Evolutionary conservation across 2,113 vertebrate genomes (phyloP), one percentile per base, ranked within the genome.

Genomic region (Tylochromis polylepis): DNA sequence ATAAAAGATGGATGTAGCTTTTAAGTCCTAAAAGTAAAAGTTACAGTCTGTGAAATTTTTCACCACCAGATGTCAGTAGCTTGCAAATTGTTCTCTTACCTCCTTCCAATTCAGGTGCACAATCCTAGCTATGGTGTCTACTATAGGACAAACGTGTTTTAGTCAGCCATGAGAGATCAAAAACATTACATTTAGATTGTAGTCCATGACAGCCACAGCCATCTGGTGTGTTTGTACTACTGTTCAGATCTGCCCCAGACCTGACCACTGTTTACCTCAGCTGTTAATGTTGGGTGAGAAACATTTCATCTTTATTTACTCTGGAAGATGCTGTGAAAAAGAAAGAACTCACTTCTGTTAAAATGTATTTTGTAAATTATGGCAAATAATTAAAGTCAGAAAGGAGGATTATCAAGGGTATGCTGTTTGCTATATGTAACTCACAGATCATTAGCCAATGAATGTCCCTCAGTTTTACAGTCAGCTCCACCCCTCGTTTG

Each of bases 191-290:
- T 22, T 67, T 67, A 14, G 11, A 22, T 38, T 38, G 34, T 46
- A 46, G 43, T 38, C 11, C 11, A 67, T 0, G 34, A 38, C n/a
- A 11, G 20, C 34, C 2, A 2, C 0, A 1, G 60, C 1, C 31
- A 65, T 65, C 34, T 38, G 34, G 60, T 6, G 0, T 65, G 60
- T 65, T 29, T 4, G 29, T 29, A 29, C 29, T 29, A 29, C 29
- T 4, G 29, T 4, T 65, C 60, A 65, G 3, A 8, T 65, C n/a
- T 22, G 34, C 11, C 11, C 60, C 20, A n/a, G 60, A 65, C 60
- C 20, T 62, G 59, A 29, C 59, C 59, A 62, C 59, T 11, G 59
- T 62, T 34, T 20, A 62, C 59, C 16, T 67, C 20, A 67, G 34
- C 34, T 67, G 60, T 38, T 67, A 67, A 22, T 38, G 34, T 20